Evolutionary conservation across 2,888 invertebrate species (phyloP), one percentile per base, ranked within the genome.

Genomic region (Mythimna ferrago): DNA sequence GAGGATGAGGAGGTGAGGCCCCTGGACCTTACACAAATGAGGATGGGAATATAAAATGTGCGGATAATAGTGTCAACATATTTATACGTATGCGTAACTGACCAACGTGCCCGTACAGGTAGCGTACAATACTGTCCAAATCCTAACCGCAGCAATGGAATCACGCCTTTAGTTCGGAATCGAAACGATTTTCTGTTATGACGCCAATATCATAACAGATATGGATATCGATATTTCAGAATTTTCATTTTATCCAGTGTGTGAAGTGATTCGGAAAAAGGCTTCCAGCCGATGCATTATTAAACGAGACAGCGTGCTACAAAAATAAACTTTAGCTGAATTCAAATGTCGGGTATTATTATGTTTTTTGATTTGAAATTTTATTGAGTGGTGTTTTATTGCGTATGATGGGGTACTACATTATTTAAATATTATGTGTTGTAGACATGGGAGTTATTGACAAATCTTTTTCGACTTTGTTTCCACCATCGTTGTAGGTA

Each of bases 241-340:
- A 82, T 86, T 82, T 84, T 79, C 82, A 84, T 87, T 87, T 86
- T 82, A 85, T 83, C 71, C 81, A 51, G 71, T 63, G 74, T 77
- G 85, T 76, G 71, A 74, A 79, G 69, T 78, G 86, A 81, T 83
- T 84, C 77, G 81, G 76, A 77, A 86, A 73, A 76, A 32, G 75
- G 73, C 73, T 80, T 68, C 60, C 44, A 71, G 66, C 66, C 78
- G 66, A 74, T 84, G 78, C 82, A 86, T 86, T 87, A 89, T 84
- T 89, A 80, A 87, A 80, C 72, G 73, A 71, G 66, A 65, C 69
- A 38, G 41, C 74, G 63, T 73, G 44, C 16, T 77, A 76, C 82
- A 82, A 66, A 78, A 78, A 78, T 82, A 80, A 48, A 70, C 71
- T 77, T 67, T 64, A 53, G 56, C 62, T 56, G 60, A 60, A 78